phyloP scores from a whole-genome alignment of 2,888 invertebrate species.

The Coelopa pilipes region DNA sequence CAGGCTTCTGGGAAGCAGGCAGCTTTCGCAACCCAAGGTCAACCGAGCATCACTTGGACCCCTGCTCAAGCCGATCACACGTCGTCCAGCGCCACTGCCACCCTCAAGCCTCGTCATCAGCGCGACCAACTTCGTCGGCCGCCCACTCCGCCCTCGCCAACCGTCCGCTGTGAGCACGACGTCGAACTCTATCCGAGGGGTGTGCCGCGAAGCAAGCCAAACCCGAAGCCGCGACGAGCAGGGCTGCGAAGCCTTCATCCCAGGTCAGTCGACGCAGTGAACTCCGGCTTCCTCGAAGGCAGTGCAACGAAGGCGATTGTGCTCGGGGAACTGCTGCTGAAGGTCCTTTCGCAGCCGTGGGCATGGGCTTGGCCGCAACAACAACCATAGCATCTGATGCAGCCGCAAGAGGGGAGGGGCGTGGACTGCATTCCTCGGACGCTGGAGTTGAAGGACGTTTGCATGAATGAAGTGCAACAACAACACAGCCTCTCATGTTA shows the following conservation, averaged over 20 bases:
- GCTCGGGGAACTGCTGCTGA: not conserved
- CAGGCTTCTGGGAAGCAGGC: too few species aligned
- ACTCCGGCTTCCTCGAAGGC: not conserved
- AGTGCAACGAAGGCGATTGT: not conserved
- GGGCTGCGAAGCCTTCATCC: too few species aligned
- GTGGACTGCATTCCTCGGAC: not conserved
- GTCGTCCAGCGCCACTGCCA: too few species aligned
- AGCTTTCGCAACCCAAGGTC: too few species aligned
- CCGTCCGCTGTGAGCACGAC: not conserved
- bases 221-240: too few species aligned
- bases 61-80: too few species aligned
- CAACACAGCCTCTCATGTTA: not conserved
- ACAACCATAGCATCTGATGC: constrained; percentile 4
- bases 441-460: constrained; percentile 36
- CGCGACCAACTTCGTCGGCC: too few species aligned
- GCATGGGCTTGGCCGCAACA: constrained; percentile 16
- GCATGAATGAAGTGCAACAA: constrained; percentile 28
- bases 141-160: not conserved
- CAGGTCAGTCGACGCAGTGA: not conserved
- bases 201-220: too few species aligned
- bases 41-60: too few species aligned
- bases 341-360: constrained; percentile 11
- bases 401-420: too few species aligned
- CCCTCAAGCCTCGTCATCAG: too few species aligned
- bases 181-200: not conserved